phyloP scores from a whole-genome alignment of 1,140 invertebrate species.

The Drosophila lowei region DNA sequence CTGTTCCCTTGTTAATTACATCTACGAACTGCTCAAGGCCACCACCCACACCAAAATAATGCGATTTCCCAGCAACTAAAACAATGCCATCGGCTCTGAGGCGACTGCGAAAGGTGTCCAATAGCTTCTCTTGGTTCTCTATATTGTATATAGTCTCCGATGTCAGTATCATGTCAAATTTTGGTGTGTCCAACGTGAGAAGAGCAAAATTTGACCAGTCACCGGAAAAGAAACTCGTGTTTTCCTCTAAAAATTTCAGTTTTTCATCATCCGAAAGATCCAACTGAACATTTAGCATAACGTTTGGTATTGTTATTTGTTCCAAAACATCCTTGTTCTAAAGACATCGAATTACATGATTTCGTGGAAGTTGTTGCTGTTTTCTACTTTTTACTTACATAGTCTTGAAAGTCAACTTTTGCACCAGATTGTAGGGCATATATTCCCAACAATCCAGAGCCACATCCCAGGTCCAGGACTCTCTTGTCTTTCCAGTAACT shows the following conservation, averaged over 20 bases:
- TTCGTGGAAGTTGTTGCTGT: neutral
- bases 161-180: constrained; percentile 93
- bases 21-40: constrained; percentile 89
- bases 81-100: constrained; percentile 88
- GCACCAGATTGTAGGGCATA: constrained; percentile 87
- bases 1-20: constrained; percentile 84
- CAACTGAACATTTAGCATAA: constrained; percentile 87
- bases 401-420: constrained; percentile 94
- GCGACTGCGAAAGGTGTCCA: constrained; percentile 87
- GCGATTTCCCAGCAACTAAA: constrained; percentile 91
- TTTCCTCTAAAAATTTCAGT: constrained; percentile 68
- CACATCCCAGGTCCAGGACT: constrained; percentile 94
- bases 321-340: constrained; percentile 76
- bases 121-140: constrained; percentile 90
- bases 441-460: constrained; percentile 91
- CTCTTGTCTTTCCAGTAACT: constrained; percentile 77
- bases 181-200: constrained; percentile 83
- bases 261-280: constrained; percentile 77
- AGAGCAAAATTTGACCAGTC: constrained; percentile 90
- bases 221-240: constrained; percentile 89
- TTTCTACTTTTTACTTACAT: constrained; percentile 86
- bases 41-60: constrained; percentile 96
- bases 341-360: constrained; percentile 22
- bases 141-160: constrained; percentile 96
- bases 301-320: constrained; percentile 90